Base-by-base conservation (phyloP, 2,888 invertebrate species). In the Parnassius smintheus region DNA sequence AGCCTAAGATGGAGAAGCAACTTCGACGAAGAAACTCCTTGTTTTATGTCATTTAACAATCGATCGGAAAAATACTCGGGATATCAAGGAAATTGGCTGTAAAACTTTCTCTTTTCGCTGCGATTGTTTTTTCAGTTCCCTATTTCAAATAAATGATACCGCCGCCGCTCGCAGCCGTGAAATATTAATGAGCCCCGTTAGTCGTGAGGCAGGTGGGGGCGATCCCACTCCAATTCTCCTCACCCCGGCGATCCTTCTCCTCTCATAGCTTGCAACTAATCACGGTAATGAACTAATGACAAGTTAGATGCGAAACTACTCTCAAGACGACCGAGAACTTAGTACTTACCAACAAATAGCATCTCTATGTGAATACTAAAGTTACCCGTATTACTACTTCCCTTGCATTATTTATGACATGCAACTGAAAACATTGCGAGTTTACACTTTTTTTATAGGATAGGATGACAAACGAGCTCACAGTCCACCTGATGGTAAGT, bases 251-350 rank as follows among this genome's bases (percentile, higher is more conserved):
- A 11, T 51, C 52, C 49, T 41, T 25, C 58, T 51, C 52, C 57
- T 48, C 49, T 48, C 46, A 13, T 51, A 63, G 62, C 78, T 68
- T 68, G 70, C 71, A 72, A 80, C 82, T 85, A 86, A 88, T 89
- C 85, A 83, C 76, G 70, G 77, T 88, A 88, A 89, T 88, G 83
- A 89, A 87, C 81, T 82, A 85, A 85, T 83, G 81, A 86, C 84
- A 85, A 86, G 81, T 85, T 83, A 76, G 72, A 72, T 71, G 67
- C 66, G 69, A 71, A 82, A 82, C 80, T 81, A 77, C 76, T 74
- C 67, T 70, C 68, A 65, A 67, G 63, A 56, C 63, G 35, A 56
- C 70, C 68, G 49, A 71, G 73, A 82, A 83, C 78, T 82, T 75
- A 59, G 59, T 54, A 51, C 45, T 59, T 25, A 10, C 18, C 45